phyloP scores from a whole-genome alignment of 2,113 vertebrate genomes.

The Ptyas mucosa region DNA sequence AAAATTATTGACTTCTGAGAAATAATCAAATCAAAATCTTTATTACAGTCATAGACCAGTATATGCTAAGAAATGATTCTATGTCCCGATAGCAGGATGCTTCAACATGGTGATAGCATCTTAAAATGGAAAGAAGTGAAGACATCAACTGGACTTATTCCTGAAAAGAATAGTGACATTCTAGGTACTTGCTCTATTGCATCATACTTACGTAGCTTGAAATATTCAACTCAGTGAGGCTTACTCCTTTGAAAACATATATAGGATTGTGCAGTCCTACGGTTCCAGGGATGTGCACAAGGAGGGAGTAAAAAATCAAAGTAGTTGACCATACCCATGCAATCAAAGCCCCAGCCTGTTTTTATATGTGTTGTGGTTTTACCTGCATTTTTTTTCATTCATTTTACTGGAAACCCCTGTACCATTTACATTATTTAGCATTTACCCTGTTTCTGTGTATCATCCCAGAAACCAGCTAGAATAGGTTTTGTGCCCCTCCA shows the following conservation, averaged over 20 bases:
- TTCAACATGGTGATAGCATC: neutral
- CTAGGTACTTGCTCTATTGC: neutral
- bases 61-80: neutral
- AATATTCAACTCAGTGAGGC: neutral
- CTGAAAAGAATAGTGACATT: neutral
- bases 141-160: neutral
- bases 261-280: neutral
- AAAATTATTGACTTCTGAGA: neutral
- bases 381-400: neutral
- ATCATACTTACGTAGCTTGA: neutral
- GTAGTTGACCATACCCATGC: neutral
- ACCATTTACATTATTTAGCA: neutral
- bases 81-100: neutral
- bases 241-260: neutral
- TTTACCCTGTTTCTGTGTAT: neutral
- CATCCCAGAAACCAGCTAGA: neutral
- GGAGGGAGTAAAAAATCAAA: neutral
- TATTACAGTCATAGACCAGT: too few species aligned
- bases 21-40: neutral
- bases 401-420: neutral
- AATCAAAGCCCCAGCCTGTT: neutral
- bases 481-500: neutral
- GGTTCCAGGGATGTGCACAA: neutral
- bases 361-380: neutral
- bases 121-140: neutral